phyloP scores from a whole-genome alignment of 2,888 invertebrate genomes.

The Caenorhabditis becei region DNA sequence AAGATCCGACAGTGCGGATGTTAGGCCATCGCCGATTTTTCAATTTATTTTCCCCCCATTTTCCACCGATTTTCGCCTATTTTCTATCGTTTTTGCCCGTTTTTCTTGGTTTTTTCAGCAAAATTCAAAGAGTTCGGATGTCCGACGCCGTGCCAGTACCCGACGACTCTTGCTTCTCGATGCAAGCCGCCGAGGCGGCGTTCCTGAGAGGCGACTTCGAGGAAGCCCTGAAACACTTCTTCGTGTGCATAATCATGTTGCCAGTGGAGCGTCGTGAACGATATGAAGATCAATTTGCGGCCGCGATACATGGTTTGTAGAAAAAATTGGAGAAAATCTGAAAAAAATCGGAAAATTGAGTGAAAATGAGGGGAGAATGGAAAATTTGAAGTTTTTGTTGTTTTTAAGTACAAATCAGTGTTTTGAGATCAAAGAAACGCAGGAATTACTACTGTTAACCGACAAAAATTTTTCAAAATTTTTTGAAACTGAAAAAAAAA shows the following conservation, averaged over 20 bases:
- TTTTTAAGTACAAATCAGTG: no score
- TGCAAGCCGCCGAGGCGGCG: conserved; percentile 10
- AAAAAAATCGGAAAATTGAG: neutral
- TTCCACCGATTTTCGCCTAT: neutral
- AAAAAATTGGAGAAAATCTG: neutral
- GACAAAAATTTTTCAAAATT: no score
- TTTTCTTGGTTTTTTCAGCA: neutral
- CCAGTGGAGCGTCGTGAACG: conserved; percentile 25
- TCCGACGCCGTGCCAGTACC: neutral
- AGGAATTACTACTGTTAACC: no score
- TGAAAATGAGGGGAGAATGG: no score
- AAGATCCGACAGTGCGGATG: neutral
- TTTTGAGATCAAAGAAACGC: no score
- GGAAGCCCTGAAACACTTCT: conserved; percentile 40
- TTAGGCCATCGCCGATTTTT: conserved; percentile 12
- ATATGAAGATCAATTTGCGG: conserved; percentile 50
- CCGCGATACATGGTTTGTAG: conserved; percentile 35
- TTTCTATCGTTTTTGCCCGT: neutral
- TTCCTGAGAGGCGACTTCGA: conserved; percentile 37
- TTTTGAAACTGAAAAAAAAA: no score
- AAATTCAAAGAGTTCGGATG: conserved; percentile 8
- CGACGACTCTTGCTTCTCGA: conserved; percentile 11
- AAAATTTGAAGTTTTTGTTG: no score
- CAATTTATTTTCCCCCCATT: neutral
- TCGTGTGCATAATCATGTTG: conserved; percentile 46